Conservation (phyloP, 2,888 invertebrate species). For the Callosobruchus maculatus region DNA sequence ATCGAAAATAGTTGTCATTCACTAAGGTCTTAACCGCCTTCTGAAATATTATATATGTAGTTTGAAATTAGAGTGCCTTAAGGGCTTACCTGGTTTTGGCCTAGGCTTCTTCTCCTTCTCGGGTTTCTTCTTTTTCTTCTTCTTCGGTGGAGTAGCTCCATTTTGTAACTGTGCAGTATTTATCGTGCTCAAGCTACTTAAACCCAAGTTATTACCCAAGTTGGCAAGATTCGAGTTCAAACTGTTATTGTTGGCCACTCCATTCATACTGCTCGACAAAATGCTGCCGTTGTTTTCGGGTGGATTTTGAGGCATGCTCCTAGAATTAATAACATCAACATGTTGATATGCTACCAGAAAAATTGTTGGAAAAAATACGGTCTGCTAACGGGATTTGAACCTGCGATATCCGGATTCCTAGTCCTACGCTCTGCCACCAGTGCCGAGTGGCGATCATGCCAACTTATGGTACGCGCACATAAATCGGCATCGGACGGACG, state of each 20-base stretch:
- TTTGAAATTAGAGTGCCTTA: neutral
- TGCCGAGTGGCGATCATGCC: no score
- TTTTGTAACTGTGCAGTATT: slow-evolving; percentile 42
- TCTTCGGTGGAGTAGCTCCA: slow-evolving; percentile 50
- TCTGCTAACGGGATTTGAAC: no score
- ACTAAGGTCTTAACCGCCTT: no score
- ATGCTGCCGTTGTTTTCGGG: neutral
- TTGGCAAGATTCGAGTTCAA: slow-evolving; percentile 39
- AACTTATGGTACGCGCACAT: no score
- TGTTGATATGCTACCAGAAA: no score
- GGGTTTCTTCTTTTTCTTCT: slow-evolving; percentile 77
- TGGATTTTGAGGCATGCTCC: neutral
- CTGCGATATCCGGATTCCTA: no score
- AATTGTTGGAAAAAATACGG: no score
- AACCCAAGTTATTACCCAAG: slow-evolving; percentile 12
- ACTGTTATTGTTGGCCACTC: neutral
- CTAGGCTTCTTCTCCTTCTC: slow-evolving; percentile 77
- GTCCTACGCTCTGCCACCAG: no score
- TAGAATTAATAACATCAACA: neutral
- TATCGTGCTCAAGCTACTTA: slow-evolving; percentile 43
- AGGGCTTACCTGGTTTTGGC: slow-evolving; percentile 76
- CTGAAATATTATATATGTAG: no score
- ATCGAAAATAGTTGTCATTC: no score
- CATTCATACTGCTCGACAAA: neutral
- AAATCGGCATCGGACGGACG: no score